Percentiles rank a stretch among this genome's conserved stretches.
phyloP scores from a whole-genome alignment of 2,113 vertebrate genomes.

The Mus spicilegus region DNA sequence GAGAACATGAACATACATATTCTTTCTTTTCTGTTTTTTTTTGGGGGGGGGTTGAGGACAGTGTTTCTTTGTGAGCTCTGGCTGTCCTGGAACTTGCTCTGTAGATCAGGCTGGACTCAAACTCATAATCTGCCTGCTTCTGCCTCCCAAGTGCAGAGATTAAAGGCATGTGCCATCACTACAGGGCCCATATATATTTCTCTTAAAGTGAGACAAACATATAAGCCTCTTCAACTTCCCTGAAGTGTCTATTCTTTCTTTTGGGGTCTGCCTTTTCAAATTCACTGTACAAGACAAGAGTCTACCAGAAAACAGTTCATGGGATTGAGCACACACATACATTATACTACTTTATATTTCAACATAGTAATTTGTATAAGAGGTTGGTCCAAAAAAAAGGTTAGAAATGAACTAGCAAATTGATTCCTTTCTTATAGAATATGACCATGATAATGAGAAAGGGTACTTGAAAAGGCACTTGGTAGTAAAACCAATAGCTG shows the following conservation, averaged over 20 bases:
- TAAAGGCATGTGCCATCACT: neutral
- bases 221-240: neutral
- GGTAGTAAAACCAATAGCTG: neutral
- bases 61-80: too few relatives aligned
- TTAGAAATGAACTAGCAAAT: constrained; percentile 42
- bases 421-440: constrained; percentile 6
- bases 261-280: neutral
- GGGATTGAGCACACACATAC: neutral
- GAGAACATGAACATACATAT: constrained; percentile 7
- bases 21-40: neutral
- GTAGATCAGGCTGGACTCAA: neutral
- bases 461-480: neutral
- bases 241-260: neutral
- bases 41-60: too few relatives aligned
- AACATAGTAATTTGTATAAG: constrained; percentile 24
- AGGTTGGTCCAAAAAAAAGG: constrained; percentile 3
- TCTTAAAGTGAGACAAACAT: constrained; percentile 52
- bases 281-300: neutral
- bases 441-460: constrained; percentile 14
- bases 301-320: neutral
- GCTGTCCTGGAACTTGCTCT: neutral
- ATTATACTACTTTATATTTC: neutral
- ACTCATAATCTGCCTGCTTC: neutral
- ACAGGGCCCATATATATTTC: neutral
- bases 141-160: neutral